Conservation (phyloP, 2,888 invertebrate species). For the Ophion ventricosus region DNA sequence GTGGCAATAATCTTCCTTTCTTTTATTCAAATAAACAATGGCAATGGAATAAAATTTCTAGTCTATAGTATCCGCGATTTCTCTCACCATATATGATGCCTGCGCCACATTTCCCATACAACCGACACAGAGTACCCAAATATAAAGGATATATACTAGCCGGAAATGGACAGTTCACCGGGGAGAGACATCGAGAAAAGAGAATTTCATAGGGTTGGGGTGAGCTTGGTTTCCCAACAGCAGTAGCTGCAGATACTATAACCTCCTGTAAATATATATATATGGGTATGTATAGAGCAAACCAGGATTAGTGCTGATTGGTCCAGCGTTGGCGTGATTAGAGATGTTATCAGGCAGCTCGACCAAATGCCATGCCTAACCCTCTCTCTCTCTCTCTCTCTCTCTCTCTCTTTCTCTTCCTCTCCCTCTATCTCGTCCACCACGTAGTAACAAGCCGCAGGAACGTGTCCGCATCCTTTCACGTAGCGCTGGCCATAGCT, state of each 20-base stretch:
- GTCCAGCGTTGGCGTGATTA: slow-evolving; percentile 83
- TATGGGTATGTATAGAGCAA: slow-evolving; percentile 66
- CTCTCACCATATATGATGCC: slow-evolving; percentile 58
- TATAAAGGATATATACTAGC: slow-evolving; percentile 58
- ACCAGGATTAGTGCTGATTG: slow-evolving; percentile 83
- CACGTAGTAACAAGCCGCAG: slow-evolving; percentile 71
- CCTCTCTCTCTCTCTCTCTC: slow-evolving; percentile 57
- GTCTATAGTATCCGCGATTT: slow-evolving; percentile 35
- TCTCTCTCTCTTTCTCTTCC: slow-evolving; percentile 52
- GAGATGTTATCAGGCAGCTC: slow-evolving; percentile 82
- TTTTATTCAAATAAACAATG: slow-evolving; percentile 4
- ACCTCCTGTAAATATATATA: slow-evolving; percentile 43
- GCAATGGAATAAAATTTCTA: not conserved
- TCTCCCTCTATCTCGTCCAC: slow-evolving; percentile 60
- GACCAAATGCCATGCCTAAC: slow-evolving; percentile 70
- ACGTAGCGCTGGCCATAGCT: slow-evolving; percentile 56
- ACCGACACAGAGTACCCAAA: slow-evolving; percentile 47
- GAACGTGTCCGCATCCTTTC: slow-evolving; percentile 74
- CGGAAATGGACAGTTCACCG: slow-evolving; percentile 72
- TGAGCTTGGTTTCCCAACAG: slow-evolving; percentile 77
- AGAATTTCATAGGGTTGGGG: slow-evolving; percentile 71
- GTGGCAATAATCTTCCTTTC: too few relatives aligned
- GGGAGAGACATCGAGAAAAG: slow-evolving; percentile 58
- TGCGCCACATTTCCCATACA: slow-evolving; percentile 47
- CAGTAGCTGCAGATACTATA: slow-evolving; percentile 64